Evolutionary conservation across 2,113 vertebrate species (phyloP).

Genomic region (Neotoma lepida): DNA sequence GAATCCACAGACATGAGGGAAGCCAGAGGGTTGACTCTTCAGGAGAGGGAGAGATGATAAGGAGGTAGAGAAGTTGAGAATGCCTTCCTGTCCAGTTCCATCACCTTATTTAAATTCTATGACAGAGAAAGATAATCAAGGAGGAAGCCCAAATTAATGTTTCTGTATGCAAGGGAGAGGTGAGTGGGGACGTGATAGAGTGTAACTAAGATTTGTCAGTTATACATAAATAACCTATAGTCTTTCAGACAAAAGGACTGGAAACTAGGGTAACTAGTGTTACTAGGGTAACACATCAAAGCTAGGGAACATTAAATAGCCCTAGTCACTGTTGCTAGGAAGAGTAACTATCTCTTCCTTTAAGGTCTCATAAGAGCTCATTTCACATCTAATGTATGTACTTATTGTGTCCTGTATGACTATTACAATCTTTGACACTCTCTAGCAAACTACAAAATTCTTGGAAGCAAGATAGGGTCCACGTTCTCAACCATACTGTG

Average conservation of each 20-base stretch:
- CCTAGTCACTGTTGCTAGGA: neutral
- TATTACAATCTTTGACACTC: neutral
- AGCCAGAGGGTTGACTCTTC: neutral
- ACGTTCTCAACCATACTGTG: neutral
- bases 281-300: neutral
- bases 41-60: neutral
- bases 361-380: neutral
- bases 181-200: rapidly evolving
- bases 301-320: no score
- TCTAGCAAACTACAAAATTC: neutral
- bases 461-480: neutral
- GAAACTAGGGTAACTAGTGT: neutral
- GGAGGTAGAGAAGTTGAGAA: neutral
- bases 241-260: neutral
- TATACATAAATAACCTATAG: neutral
- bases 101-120: neutral
- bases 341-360: neutral
- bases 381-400: neutral
- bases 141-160: neutral
- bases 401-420: neutral
- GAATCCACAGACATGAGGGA: neutral
- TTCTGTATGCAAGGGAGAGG: neutral
- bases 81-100: neutral
- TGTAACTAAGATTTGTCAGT: neutral
- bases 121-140: neutral